Percentiles rank a stretch among this genome's conserved stretches.
These are phyloP conservation scores for Dipodomys stephensi DNA, from an alignment of 2,113 vertebrate species.

Conservation along the genomic window DNA sequence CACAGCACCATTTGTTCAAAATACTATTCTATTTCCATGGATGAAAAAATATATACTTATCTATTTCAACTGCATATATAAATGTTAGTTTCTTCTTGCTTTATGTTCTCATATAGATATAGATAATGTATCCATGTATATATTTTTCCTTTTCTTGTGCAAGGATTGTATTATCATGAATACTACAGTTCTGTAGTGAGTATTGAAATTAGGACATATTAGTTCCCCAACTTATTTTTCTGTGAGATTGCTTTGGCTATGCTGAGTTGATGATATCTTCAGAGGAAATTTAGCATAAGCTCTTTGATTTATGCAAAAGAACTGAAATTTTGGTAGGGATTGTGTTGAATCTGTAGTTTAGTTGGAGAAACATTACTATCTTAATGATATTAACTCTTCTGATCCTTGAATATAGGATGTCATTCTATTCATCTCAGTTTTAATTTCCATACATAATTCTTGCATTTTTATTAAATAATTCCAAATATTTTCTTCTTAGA, in stretches of 20 bases:
- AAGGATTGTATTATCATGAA: background rate
- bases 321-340: background rate
- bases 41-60: background rate
- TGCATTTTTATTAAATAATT: background rate
- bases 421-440: background rate
- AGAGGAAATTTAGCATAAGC: background rate
- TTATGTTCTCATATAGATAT: too few relatives aligned
- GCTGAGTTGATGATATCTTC: background rate
- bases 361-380: background rate
- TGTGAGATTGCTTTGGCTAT: background rate
- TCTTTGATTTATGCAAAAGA: background rate
- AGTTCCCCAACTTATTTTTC: background rate
- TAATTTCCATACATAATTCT: background rate
- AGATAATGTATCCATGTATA: background rate
- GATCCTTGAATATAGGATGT: background rate
- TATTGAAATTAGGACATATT: background rate
- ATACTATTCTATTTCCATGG: background rate
- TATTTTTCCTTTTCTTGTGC: background rate
- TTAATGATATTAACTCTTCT: background rate
- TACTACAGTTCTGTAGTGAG: background rate
- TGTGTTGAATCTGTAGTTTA: background rate
- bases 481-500: conserved; percentile 8
- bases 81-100: background rate
- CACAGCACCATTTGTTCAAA: background rate
- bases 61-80: background rate